These are phyloP conservation scores for Chondrosia reniformis DNA, from an alignment of 37 sponge, comb jelly and placozoan genomes.

Conservation along the genomic window DNA sequence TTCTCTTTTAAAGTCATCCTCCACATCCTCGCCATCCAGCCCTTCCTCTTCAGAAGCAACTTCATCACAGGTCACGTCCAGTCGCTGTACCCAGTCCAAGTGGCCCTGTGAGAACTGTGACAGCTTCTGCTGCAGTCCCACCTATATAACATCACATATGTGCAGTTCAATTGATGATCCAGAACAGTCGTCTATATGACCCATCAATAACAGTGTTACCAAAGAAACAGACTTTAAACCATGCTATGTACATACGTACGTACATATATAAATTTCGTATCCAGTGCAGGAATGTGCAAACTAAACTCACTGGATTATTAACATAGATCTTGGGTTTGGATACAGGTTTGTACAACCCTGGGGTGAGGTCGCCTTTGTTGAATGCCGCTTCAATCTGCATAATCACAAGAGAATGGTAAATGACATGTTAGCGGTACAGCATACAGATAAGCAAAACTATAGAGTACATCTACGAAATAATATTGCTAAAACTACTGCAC, in stretches of 20 bases:
- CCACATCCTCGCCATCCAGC: conserved; percentile 31
- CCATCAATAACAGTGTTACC: background rate
- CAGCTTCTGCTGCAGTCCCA: conserved; percentile 35
- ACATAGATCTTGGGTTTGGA: conserved; percentile 50
- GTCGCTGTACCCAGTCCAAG: conserved; percentile 61
- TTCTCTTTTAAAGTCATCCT: conserved; percentile 89
- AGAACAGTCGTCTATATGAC: background rate
- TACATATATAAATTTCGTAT: background rate
- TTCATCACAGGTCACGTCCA: conserved; percentile 45
- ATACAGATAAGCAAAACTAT: no score
- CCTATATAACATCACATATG: background rate
- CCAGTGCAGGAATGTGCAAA: background rate
- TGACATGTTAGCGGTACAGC: no score
- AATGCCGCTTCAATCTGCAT: conserved; percentile 60
- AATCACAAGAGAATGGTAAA: no score
- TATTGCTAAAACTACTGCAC: no score
- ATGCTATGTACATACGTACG: background rate
- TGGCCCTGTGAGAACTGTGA: conserved; percentile 19
- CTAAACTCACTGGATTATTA: conserved; percentile 67
- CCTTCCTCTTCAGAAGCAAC: conserved; percentile 18
- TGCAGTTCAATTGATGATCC: background rate
- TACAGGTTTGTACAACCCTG: conserved; percentile 40
- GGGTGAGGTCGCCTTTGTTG: conserved; percentile 41
- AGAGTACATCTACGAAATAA: no score
- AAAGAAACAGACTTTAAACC: background rate